phyloP scores from a whole-genome alignment of 2,888 invertebrate genomes.

The Eugnorisma glareosa region DNA sequence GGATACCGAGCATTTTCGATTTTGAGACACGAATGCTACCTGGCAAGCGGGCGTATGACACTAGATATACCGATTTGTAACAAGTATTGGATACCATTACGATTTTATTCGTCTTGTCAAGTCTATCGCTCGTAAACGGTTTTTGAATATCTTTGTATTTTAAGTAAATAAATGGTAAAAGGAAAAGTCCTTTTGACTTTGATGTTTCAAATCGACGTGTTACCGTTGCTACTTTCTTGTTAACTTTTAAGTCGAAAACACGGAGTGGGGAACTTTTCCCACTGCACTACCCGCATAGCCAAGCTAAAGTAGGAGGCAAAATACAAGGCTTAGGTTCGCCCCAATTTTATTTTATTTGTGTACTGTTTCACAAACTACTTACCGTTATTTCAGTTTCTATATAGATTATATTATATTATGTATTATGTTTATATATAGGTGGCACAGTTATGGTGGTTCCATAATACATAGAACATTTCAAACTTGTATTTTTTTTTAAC shows the following conservation, averaged over 20 bases:
- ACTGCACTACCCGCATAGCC: slow-evolving; percentile 16
- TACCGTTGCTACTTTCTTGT: neutral
- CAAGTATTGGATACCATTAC: neutral
- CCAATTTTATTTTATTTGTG: neutral
- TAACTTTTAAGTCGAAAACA: slow-evolving; percentile 9
- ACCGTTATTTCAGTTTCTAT: neutral
- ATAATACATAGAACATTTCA: neutral
- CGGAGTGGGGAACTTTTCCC: slow-evolving; percentile 1
- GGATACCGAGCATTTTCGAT: neutral
- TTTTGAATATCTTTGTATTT: neutral
- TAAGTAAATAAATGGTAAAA: neutral
- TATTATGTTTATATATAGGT: too few species aligned
- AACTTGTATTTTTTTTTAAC: neutral
- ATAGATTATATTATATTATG: too few species aligned
- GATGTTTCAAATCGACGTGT: neutral
- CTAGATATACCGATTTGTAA: neutral
- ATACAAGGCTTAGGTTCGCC: neutral
- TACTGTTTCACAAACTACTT: neutral
- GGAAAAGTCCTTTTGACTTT: neutral
- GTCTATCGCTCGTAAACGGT: neutral
- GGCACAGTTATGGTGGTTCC: neutral
- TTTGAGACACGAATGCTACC: neutral
- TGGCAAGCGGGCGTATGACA: neutral
- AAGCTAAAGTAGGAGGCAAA: neutral
- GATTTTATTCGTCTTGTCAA: neutral